Base-by-base conservation (phyloP, 2,113 vertebrate genomes). In the Microtus ochrogaster region DNA sequence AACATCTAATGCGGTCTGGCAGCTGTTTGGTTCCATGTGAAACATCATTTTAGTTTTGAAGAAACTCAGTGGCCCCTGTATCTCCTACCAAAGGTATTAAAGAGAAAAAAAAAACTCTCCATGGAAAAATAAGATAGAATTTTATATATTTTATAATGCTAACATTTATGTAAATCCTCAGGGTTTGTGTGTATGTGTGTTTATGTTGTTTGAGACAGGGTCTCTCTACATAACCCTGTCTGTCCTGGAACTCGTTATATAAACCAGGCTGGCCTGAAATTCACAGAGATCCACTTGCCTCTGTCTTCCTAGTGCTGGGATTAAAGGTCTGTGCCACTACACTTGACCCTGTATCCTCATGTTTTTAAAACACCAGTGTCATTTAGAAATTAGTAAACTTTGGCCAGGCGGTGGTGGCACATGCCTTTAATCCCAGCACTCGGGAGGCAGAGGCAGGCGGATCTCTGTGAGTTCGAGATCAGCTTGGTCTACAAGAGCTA, bases 41-140 rank as follows among this genome's bases (percentile, higher is more conserved):
- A 91, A 49, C 33, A 85, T 36, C 8, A 91, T 78, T 94, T 95
- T 88, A 76, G n/a, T 81, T 92, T 81, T 92, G 77, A 82, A 66
- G 72, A 95, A 94, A 77, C 13, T 92, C 39, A 19, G 16, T 90
- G 52, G 63, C 36, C 9, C 6, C n/a, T 47, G 4, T 2, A 44
- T 58, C 28, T 24, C 33, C 55, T 92, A 93, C 33, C 55, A 95
- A 88, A 76, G 21, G 22, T 68, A 88, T 72, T 66, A 81, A 77
- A 76, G 17, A 49, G 66, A 90, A 81, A 65, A 78, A 49, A 52
- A 96, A 91, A 68, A 52, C 39, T 89, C 1, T 81, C 70, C 21
- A 55, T 22, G 68, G 61, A 68, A 85, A 83, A 88, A n/a, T 92
- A 94, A 55, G 74, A 89, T 28, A 61, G 52, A 91, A 89, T 87